These are phyloP conservation scores for Smittia aterrima DNA, from an alignment of 2,888 invertebrate genomes.

Conservation along the genomic window DNA sequence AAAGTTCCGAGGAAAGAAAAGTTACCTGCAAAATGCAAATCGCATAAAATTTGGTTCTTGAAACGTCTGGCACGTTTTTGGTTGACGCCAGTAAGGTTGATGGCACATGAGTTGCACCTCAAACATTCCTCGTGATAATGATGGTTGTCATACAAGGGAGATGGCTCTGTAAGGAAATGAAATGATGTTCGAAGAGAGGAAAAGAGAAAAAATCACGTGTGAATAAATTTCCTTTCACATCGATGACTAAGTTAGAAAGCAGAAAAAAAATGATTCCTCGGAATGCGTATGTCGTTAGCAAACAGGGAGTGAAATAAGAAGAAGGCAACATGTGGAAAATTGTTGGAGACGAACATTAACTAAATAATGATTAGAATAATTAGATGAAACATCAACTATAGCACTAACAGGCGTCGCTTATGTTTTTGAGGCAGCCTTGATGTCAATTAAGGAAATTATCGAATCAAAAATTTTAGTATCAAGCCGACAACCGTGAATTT, in stretches of 20 bases:
- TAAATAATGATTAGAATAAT: neutral
- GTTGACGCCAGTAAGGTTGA: slow-evolving; percentile 89
- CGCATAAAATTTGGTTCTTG: slow-evolving; percentile 91
- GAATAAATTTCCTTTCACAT: neutral
- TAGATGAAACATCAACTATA: neutral
- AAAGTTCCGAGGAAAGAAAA: neutral
- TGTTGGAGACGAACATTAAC: neutral
- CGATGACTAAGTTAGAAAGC: neutral
- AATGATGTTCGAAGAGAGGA: neutral
- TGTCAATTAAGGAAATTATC: neutral
- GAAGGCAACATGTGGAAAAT: neutral
- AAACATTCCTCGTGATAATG: slow-evolving; percentile 97
- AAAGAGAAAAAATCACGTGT: slow-evolving; percentile 2
- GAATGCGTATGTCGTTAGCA: neutral
- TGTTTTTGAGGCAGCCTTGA: neutral
- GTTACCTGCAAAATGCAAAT: slow-evolving; percentile 74
- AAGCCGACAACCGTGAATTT: neutral
- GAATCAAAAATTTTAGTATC: neutral
- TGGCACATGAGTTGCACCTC: slow-evolving; percentile 91
- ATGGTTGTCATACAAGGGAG: slow-evolving; percentile 90
- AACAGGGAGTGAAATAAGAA: neutral
- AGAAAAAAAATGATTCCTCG: neutral
- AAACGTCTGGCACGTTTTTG: slow-evolving; percentile 68
- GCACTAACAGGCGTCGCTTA: too few species aligned
- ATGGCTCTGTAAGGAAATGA: slow-evolving; percentile 69